Evolutionary conservation across 2,113 vertebrate genomes (phyloP), one percentile per base, ranked within the genome.

Genomic region (Hippocampus abdominalis): DNA sequence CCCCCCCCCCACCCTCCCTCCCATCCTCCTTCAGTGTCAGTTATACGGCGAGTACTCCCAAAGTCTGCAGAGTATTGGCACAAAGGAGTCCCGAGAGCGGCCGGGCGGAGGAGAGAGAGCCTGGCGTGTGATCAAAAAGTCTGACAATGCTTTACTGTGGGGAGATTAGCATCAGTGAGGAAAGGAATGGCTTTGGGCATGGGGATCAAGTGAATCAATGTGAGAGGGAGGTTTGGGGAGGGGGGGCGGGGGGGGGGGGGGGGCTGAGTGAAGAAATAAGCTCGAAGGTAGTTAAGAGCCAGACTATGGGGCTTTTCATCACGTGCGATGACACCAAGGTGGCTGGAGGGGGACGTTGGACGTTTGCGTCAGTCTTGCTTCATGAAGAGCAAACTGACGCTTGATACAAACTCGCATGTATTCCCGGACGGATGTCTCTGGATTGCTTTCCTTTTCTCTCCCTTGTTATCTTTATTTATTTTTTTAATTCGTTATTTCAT

Each of bases 111-210:
- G 6, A 32, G 57, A 32, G 57, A 32, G 32, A 32, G 57, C 32
- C 40, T 64, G 63, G 40, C 39, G 42, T 18, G 42, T 25, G 63
- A 64, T 64, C 63, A 64, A 64, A 64, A 64, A 18, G 63, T 64
- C 40, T 64, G 23, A 44, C n/a, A 21, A 44, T 46, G 39, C 40
- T 64, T 46, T 46, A 64, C 63, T 46, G 40, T 11, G 63, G 63
- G 63, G 63, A 64, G 63, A 64, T 64, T 27, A 46, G 63, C 63
- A 64, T 64, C 63, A 48, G 40, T 46, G n/a, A 64, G 63, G 36
- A 63, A 42, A 42, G 62, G 39, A 44, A 42, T 23, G 62, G 20
- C 36, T 63, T 63, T 23, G 61, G 62, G n/a, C 40, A 42, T 13
- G 6, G 62, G 62, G 40, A 64, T 64, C 63, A 64, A 64, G 42